These are phyloP conservation scores for Gonocerus acuteangulatus DNA, from an alignment of 2,888 invertebrate species.

Conservation along the genomic window DNA sequence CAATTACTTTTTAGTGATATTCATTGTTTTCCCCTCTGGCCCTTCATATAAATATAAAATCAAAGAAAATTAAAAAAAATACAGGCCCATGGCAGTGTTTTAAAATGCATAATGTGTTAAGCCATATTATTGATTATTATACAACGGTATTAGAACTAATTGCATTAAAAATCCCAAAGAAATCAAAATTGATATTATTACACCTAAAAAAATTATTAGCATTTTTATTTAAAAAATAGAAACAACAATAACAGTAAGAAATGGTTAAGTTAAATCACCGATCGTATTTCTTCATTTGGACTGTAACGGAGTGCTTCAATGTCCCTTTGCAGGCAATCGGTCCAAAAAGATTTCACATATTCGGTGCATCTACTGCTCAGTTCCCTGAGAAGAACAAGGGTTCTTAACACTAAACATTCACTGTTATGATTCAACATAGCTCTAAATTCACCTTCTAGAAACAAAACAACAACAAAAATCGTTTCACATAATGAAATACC, in stretches of 20 bases:
- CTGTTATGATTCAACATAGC: slow-evolving; percentile 42
- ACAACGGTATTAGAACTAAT: no score
- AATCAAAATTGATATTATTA: no score
- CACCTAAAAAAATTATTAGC: no score
- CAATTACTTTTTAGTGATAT: no score
- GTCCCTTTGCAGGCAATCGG: slow-evolving; percentile 51
- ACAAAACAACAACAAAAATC: not conserved
- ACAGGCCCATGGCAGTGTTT: no score
- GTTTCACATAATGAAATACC: not conserved
- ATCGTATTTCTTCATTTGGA: slow-evolving; percentile 52
- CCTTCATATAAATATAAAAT: no score
- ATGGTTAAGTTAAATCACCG: slow-evolving; percentile 48
- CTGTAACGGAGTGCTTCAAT: slow-evolving; percentile 56
- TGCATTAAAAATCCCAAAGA: no score
- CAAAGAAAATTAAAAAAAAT: no score
- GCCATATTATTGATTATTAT: no score
- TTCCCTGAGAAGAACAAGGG: slow-evolving; percentile 63
- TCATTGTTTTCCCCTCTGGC: no score
- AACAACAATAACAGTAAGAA: no score
- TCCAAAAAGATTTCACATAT: slow-evolving; percentile 57
- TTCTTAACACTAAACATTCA: slow-evolving; percentile 49
- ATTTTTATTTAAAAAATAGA: not conserved
- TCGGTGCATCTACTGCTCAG: slow-evolving; percentile 61
- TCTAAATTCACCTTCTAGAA: slow-evolving; percentile 35
- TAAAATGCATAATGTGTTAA: no score